Evolutionary conservation across 2,113 vertebrate species (phyloP), one percentile per base, ranked within the genome.

Genomic region (Vicugna pacos): DNA sequence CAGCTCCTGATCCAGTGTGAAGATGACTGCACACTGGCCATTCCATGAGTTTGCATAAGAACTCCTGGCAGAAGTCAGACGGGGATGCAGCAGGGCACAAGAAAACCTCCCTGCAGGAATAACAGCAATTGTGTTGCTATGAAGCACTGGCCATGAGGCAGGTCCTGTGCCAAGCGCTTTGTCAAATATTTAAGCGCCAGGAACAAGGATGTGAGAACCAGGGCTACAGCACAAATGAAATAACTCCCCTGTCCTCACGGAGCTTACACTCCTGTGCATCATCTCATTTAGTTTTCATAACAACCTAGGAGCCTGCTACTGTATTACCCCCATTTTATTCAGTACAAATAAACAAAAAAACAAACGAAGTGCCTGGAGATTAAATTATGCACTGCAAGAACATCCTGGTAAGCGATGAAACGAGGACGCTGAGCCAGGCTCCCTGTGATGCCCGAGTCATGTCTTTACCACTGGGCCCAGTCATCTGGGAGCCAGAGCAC

Each of bases 111-210:
- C 22, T 2, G 16, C 15, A 77, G 17, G 14, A 79, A 19, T 8
- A 22, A n/a, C 17, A 11, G 67, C 8, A 9, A 42, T 28, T 30
- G 1, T 24, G 17, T n/a, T 17, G 64, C 64, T n/a, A 12, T 5
- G 38, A 24, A 48, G 11, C n/a, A 5, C 1, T 1, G n/a, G 19
- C 12, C 30, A 3, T 3, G 24, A 8, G 19, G 30, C 10, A 30
- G 64, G 64, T n/a, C 54, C 73, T 77, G 28, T 12, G 56, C 12
- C 2, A 1, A 56, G 24, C 9, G 15, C 4, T 5, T n/a, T 58
- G 11, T n/a, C 17, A 30, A 11, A 48, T n/a, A 24, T 28, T 1
- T 42, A 30, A 26, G 35, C 2, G 4, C 24, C 7, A 3, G 30
- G 65, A 70, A 38, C 22, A 80, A 9, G 8, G 54, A 17, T 4